Percentiles rank a stretch among this genome's conserved stretches.
Conservation (phyloP, 2,113 vertebrate species). For the Rhinichthys klamathensis region DNA sequence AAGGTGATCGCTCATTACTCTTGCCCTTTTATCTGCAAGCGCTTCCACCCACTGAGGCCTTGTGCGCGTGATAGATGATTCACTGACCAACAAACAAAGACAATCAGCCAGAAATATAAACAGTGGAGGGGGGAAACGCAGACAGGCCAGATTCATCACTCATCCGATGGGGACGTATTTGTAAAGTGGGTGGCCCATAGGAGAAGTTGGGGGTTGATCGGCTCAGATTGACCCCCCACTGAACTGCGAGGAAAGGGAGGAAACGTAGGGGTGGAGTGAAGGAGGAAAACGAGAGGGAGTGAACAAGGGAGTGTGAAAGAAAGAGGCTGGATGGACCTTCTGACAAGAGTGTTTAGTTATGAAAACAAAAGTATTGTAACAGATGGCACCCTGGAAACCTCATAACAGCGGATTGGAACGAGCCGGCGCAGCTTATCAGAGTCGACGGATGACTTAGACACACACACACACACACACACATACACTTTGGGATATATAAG, state of each 20-base stretch:
- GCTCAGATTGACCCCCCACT: constrained; percentile 60
- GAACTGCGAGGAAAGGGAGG: constrained; percentile 59
- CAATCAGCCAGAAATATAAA: neutral
- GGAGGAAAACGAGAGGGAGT: constrained; percentile 10
- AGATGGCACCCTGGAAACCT: constrained; percentile 77
- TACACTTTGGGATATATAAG: constrained; percentile 68
- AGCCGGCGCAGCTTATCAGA: constrained; percentile 49
- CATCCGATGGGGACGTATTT: constrained; percentile 36
- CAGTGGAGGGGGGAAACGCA: neutral
- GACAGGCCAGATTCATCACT: constrained; percentile 33
- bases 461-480: constrained; percentile 32
- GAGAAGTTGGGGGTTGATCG: constrained; percentile 45
- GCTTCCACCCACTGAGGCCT: neutral
- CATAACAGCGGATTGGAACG: constrained; percentile 52
- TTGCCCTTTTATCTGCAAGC: constrained; percentile 53
- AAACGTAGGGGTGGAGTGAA: constrained; percentile 53
- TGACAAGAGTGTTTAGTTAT: constrained; percentile 63
- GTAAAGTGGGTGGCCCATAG: constrained; percentile 62
- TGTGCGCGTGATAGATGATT: constrained; percentile 28
- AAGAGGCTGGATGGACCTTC: constrained; percentile 34
- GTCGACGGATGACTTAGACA: constrained; percentile 31
- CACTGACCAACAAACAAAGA: constrained; percentile 26
- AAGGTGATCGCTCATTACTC: constrained; percentile 63
- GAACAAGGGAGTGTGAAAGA: constrained; percentile 53
- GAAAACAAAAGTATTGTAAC: constrained; percentile 74